Evolutionary conservation across 2,888 invertebrate species (phyloP).

Genomic region (Rhagophthalmus giganteus): DNA sequence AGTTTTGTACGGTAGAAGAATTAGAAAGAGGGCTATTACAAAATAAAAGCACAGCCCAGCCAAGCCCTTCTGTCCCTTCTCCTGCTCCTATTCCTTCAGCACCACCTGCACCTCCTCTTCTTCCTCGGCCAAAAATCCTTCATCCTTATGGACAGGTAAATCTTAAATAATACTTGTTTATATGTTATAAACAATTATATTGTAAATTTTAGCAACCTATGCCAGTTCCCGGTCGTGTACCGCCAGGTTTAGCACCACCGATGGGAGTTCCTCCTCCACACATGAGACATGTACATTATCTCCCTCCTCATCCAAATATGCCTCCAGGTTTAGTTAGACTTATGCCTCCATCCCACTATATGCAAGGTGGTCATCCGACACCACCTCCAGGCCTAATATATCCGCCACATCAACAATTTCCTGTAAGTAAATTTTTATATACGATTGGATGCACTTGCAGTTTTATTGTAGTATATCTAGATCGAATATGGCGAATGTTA

Average conservation of each 20-base stretch:
- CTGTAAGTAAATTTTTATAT: constrained; percentile 30
- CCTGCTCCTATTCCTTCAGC: constrained; percentile 1
- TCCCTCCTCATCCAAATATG: constrained; percentile 34
- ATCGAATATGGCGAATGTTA: no score
- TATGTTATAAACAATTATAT: neutral
- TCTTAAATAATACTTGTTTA: neutral
- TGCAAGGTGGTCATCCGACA: constrained; percentile 32
- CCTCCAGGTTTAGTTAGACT: constrained; percentile 45
- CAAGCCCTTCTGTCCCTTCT: constrained; percentile 35
- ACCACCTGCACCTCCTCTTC: constrained; percentile 9
- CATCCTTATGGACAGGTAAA: constrained; percentile 12
- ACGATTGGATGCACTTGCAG: no score
- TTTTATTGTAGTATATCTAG: neutral
- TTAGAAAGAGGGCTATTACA: constrained; percentile 69
- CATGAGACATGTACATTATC: constrained; percentile 39
- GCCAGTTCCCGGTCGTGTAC: constrained; percentile 30
- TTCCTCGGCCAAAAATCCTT: constrained; percentile 9
- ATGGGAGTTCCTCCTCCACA: constrained; percentile 47
- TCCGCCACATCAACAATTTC: constrained; percentile 36
- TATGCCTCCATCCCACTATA: constrained; percentile 36
- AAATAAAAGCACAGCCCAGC: no score
- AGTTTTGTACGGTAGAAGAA: constrained; percentile 74
- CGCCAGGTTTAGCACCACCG: constrained; percentile 48
- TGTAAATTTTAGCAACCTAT: constrained; percentile 19
- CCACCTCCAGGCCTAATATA: constrained; percentile 36